Evolutionary conservation across 2,113 vertebrate genomes (phyloP).

Genomic region (Anoplopoma fimbria): DNA sequence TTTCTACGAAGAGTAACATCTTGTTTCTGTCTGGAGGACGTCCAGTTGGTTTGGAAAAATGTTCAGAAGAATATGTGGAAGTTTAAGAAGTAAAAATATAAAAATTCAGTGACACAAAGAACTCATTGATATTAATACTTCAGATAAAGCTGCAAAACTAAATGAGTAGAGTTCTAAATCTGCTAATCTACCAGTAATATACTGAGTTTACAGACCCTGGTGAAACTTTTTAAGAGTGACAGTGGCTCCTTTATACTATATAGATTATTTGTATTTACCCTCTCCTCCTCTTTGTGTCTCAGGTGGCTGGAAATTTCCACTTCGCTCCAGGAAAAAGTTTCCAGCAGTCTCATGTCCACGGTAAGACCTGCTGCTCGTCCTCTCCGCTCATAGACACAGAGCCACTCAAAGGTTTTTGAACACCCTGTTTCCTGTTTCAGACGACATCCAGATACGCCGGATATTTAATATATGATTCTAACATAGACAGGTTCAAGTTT

Average conservation of each 20-base stretch:
- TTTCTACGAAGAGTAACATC: too few relatives aligned
- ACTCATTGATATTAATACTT: not conserved
- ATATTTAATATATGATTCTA: too few relatives aligned
- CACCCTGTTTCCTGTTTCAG: too few relatives aligned
- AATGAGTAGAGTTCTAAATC: too few relatives aligned
- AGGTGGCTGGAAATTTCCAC: constrained; percentile 99
- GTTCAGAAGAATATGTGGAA: not conserved
- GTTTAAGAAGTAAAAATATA: not conserved
- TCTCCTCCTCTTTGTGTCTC: constrained; percentile 16
- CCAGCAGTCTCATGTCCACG: constrained; percentile 98
- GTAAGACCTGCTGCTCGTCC: constrained; percentile 79
- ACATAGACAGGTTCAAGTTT: too few relatives aligned
- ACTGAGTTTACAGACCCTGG: not conserved
- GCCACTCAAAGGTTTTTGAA: too few relatives aligned
- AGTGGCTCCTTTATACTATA: not conserved
- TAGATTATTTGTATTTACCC: not conserved
- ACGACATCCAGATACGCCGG: too few relatives aligned
- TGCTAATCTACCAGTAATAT: too few relatives aligned
- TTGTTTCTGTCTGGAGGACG: not conserved
- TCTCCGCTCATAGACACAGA: too few relatives aligned
- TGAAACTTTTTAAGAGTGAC: too few relatives aligned
- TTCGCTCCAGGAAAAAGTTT: constrained; percentile 99
- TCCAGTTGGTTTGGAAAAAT: too few relatives aligned
- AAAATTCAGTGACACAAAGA: not conserved
- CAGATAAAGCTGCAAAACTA: not conserved